These are phyloP conservation scores for Orius insidiosus DNA, from an alignment of 1,140 invertebrate genomes.

Conservation along the genomic window DNA sequence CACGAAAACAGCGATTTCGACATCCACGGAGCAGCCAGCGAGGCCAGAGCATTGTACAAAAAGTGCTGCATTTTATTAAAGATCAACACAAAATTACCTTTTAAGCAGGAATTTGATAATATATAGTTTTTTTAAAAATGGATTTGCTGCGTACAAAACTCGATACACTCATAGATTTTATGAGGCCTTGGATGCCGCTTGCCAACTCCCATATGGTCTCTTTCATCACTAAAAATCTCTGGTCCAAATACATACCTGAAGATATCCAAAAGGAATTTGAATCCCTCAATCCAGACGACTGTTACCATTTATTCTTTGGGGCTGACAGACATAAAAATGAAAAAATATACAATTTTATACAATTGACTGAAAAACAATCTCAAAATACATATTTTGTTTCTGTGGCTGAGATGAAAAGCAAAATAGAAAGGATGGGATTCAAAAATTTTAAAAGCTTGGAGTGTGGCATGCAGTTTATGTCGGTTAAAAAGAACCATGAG, in stretches of 20 bases:
- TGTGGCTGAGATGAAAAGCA: too few relatives aligned
- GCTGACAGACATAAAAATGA: not conserved
- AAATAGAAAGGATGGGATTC: too few relatives aligned
- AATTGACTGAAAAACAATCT: too few relatives aligned
- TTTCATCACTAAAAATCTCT: constrained; percentile 54
- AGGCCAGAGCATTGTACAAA: constrained; percentile 24
- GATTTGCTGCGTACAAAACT: not conserved
- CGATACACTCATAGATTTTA: constrained; percentile 26
- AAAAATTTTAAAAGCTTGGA: too few relatives aligned
- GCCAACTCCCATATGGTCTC: constrained; percentile 65
- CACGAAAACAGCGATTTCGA: constrained; percentile 9
- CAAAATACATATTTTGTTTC: too few relatives aligned
- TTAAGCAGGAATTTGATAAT: constrained; percentile 4
- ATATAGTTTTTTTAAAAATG: constrained; percentile 8
- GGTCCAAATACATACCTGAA: constrained; percentile 37
- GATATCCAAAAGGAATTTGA: constrained; percentile 35
- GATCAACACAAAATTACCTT: constrained; percentile 19
- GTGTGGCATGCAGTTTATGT: constrained; percentile 22
- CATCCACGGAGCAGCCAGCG: too few relatives aligned
- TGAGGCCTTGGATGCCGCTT: constrained; percentile 38
- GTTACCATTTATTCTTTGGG: constrained; percentile 17
- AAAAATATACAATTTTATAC: too few relatives aligned
- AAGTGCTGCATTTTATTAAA: constrained; percentile 23
- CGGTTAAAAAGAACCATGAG: constrained; percentile 66
- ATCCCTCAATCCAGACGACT: constrained; percentile 25